phyloP scores from a whole-genome alignment of 2,888 invertebrate genomes.

The Adelognathus sp. region DNA sequence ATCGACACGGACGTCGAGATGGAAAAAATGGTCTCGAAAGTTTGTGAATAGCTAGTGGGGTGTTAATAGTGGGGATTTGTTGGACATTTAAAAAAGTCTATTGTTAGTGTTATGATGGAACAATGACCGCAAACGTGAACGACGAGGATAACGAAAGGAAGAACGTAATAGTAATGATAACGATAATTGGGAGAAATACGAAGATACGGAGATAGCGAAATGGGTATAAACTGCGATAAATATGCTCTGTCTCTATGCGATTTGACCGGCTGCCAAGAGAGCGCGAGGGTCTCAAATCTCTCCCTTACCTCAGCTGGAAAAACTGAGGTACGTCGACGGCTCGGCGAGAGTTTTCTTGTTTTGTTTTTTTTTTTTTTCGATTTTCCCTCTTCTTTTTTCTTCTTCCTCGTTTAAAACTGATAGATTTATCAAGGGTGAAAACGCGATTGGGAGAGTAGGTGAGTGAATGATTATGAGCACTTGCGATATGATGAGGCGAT shows the following conservation, averaged over 20 bases:
- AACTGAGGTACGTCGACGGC: conserved; percentile 26
- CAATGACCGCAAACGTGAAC: conserved; percentile 55
- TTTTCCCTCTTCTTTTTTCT: conserved; percentile 17
- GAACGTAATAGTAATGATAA: conserved; percentile 4
- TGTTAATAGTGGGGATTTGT: conserved; percentile 79
- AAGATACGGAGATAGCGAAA: conserved; percentile 21
- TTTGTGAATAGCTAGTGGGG: conserved; percentile 83
- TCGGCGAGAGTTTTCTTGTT: conserved; percentile 18
- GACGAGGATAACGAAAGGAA: conserved; percentile 25
- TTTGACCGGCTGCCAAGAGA: conserved; percentile 32
- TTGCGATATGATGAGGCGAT: conserved; percentile 29
- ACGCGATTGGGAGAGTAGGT: conserved; percentile 20
- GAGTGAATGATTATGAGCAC: conserved; percentile 49
- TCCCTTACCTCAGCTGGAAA: conserved; percentile 20
- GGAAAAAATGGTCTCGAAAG: conserved; percentile 90
- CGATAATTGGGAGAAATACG: conserved; percentile 29
- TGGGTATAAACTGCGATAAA: conserved; percentile 40
- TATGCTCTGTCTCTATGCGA: not conserved
- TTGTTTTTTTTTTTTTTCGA: conserved; percentile 15
- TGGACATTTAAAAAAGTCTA: conserved; percentile 81
- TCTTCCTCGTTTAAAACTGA: conserved; percentile 9
- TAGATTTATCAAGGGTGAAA: conserved; percentile 30
- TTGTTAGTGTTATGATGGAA: conserved; percentile 75
- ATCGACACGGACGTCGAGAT: conserved; percentile 88
- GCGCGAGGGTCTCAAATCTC: too few relatives aligned